Conservation (phyloP, 2,888 invertebrate species). For the Yponomeuta sedellus region DNA sequence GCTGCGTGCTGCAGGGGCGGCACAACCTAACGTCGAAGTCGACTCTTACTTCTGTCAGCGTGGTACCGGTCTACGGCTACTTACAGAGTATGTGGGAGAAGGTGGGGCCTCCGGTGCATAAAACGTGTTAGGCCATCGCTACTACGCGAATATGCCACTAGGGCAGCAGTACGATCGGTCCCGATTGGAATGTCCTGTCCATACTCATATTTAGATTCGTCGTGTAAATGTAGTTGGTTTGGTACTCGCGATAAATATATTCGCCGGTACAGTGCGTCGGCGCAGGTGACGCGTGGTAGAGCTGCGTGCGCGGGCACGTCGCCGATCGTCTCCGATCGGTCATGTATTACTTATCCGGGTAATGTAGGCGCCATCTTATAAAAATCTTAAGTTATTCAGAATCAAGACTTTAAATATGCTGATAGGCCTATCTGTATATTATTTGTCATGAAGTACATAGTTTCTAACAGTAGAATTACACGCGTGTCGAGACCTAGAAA, state of each 20-base stretch:
- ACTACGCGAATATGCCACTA: not conserved
- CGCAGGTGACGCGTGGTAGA: not conserved
- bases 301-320: not conserved
- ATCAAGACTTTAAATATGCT: not conserved
- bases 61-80: not conserved
- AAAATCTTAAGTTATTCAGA: constrained; percentile 2
- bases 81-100: not conserved
- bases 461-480: constrained; percentile 32
- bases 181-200: not conserved
- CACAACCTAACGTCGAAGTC: not conserved
- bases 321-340: not conserved
- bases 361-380: not conserved
- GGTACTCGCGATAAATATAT: not conserved
- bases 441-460: constrained; percentile 39
- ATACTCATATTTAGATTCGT: not conserved
- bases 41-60: not conserved
- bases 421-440: constrained; percentile 47
- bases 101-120: not conserved
- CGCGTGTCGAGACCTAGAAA: constrained; percentile 45
- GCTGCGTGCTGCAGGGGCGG: not conserved
- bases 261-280: not conserved
- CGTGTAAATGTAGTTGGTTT: not conserved
- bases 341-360: not conserved
- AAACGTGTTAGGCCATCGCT: not conserved
- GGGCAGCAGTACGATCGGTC: not conserved